These are phyloP conservation scores for Dipus sagitta DNA, from an alignment of 2,797 vertebrate genomes.

Conservation along the genomic window DNA sequence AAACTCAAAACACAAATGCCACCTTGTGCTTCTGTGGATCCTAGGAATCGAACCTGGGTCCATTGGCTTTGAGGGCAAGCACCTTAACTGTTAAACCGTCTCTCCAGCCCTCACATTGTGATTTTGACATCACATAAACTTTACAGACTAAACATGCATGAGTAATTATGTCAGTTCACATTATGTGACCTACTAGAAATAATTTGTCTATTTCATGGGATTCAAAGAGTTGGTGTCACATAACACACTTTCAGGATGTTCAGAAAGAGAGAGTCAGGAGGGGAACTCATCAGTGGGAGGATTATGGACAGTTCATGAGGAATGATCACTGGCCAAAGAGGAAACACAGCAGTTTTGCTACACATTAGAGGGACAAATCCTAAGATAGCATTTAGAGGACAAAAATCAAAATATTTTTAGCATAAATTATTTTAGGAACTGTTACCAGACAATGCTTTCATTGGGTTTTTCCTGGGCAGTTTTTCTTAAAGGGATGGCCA, in stretches of 20 bases:
- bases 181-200: neutral
- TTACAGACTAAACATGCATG: neutral
- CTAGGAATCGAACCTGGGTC: too few species aligned
- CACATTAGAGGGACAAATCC: too few species aligned
- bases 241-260: neutral
- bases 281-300: neutral
- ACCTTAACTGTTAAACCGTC: too few species aligned
- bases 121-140: too few species aligned
- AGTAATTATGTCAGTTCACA: neutral
- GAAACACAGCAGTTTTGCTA: neutral
- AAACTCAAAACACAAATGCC: too few species aligned
- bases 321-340: neutral
- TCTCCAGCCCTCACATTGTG: too few species aligned
- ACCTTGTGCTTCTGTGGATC: too few species aligned
- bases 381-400: neutral
- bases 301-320: neutral
- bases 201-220: neutral
- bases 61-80: too few species aligned
- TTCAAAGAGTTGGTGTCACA: neutral
- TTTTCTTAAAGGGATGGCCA: neutral
- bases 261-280: neutral
- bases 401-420: neutral
- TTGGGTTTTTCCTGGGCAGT: neutral
- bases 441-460: neutral
- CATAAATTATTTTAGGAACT: slow-evolving; percentile 26